Evolutionary conservation across 1,140 invertebrate genomes (phyloP).

Genomic region (Helicoverpa zea): DNA sequence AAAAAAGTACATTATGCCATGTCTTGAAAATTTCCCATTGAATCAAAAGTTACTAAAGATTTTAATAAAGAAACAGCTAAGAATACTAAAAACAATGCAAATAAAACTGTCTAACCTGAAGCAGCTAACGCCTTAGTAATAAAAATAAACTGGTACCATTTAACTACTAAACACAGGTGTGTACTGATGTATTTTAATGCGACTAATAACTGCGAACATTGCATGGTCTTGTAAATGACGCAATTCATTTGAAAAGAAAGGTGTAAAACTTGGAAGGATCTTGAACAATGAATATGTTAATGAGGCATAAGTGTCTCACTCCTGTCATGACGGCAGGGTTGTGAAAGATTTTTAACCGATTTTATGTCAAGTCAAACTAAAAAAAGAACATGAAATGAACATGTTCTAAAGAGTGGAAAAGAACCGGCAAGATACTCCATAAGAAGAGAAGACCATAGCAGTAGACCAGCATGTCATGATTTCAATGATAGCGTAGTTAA

Average conservation of each 20-base stretch:
- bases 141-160: slow-evolving; percentile 1
- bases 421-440: too few species aligned
- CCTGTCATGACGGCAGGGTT: too few species aligned
- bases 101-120: slow-evolving; percentile 6
- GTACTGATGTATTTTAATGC: background rate
- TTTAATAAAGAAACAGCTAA: background rate
- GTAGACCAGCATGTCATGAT: too few species aligned
- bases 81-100: background rate
- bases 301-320: background rate
- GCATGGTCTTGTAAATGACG: slow-evolving; percentile 2
- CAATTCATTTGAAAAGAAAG: slow-evolving; percentile 16
- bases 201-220: background rate
- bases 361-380: too few species aligned
- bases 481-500: too few species aligned
- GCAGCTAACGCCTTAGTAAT: background rate
- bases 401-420: too few species aligned
- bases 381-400: too few species aligned
- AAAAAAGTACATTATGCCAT: too few species aligned
- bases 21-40: background rate
- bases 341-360: too few species aligned
- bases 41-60: background rate
- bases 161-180: background rate
- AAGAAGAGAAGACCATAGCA: too few species aligned
- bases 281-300: background rate
- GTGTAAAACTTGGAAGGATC: background rate